Percentiles rank a stretch among this genome's conserved stretches.
These are phyloP conservation scores for Dynastes grantii DNA, from an alignment of 2,888 invertebrate genomes.

Conservation along the genomic window DNA sequence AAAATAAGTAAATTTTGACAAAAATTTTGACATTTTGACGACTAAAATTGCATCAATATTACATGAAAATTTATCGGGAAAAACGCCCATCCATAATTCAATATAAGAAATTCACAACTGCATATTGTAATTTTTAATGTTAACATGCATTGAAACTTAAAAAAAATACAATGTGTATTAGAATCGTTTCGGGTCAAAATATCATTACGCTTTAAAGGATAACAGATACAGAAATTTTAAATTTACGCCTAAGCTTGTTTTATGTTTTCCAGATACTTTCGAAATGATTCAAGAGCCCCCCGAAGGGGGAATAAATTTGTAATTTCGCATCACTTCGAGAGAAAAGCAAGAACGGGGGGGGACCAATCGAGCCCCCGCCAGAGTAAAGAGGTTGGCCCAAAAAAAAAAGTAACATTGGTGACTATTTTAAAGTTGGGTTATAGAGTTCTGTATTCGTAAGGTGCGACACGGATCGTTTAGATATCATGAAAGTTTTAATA, in stretches of 20 bases:
- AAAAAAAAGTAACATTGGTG: slow-evolving; percentile 96
- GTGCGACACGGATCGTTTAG: slow-evolving; percentile 93
- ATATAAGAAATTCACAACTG: too few species aligned
- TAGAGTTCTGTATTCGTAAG: slow-evolving; percentile 96
- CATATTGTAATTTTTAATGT: too few species aligned
- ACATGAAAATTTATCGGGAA: too few species aligned
- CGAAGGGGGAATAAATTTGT: slow-evolving; percentile 84
- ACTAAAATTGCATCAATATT: too few species aligned
- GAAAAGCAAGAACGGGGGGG: slow-evolving; percentile 88
- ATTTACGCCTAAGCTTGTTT: background rate
- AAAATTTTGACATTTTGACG: too few species aligned
- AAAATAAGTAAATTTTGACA: too few species aligned
- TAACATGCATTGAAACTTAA: too few species aligned
- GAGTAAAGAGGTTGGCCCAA: slow-evolving; percentile 94
- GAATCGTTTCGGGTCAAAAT: too few species aligned
- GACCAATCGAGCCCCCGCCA: slow-evolving; percentile 89
- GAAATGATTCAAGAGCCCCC: slow-evolving; percentile 91
- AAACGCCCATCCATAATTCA: too few species aligned
- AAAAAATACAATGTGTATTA: too few species aligned
- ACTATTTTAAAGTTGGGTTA: slow-evolving; percentile 93
- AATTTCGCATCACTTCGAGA: slow-evolving; percentile 92
- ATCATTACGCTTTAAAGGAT: too few species aligned
- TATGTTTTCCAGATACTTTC: slow-evolving; percentile 80
- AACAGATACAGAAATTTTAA: too few species aligned
- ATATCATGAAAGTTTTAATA: slow-evolving; percentile 96